These are phyloP conservation scores for Aegithalos caudatus DNA, from an alignment of 2,113 vertebrate species.

Conservation along the genomic window DNA sequence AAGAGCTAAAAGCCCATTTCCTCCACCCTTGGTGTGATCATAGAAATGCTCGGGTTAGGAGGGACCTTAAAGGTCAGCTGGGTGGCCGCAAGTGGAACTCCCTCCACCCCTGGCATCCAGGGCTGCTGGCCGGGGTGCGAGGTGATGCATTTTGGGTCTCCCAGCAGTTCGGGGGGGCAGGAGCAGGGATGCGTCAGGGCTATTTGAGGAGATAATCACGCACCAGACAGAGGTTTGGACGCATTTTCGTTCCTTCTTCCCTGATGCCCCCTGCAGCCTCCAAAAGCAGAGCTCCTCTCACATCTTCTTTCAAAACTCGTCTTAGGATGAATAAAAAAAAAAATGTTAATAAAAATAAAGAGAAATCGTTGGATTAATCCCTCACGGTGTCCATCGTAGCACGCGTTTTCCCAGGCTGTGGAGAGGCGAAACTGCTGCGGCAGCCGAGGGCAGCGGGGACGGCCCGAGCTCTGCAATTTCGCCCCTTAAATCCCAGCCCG, in stretches of 20 bases:
- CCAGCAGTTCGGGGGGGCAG: neutral
- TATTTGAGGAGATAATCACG: neutral
- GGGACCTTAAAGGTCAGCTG: neutral
- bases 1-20: neutral
- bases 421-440: neutral
- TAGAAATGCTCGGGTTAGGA: neutral
- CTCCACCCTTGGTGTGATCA: no score
- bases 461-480: neutral
- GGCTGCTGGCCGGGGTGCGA: neutral
- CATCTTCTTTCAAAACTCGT: neutral
- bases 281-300: neutral
- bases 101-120: neutral
- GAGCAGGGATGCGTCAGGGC: neutral
- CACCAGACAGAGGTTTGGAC: neutral
- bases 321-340: neutral
- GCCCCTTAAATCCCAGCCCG: neutral
- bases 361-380: neutral
- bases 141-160: neutral
- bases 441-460: neutral
- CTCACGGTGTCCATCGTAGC: neutral
- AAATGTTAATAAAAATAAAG: no score
- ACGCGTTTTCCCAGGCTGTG: neutral
- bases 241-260: constrained; percentile 1
- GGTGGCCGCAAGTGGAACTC: neutral
- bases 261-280: neutral